Evolutionary conservation across 2,888 invertebrate species (phyloP), one percentile per base, ranked within the genome.

Genomic region (Acanthococcus lagerstroemiae): DNA sequence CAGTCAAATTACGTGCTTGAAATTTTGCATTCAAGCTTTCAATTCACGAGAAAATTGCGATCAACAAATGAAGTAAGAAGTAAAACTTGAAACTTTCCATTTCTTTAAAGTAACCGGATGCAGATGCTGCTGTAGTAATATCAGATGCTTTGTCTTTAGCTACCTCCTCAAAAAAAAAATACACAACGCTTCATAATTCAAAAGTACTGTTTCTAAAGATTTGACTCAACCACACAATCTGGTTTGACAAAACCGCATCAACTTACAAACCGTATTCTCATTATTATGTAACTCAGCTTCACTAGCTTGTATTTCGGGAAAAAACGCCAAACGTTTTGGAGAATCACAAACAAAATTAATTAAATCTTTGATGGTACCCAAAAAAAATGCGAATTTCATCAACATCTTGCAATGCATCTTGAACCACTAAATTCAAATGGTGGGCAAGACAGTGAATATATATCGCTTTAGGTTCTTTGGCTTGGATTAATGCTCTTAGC

Each of bases 381-480:
- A 30, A 37, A n/a, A 68, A 67, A 57, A 69, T 69, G 63, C 61
- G 69, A 2, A 66, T 68, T 25, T 19, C n/a, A 5, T 58, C 45
- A 45, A 69, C 68, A 4, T 65, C 67, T 54, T 70, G 55, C 24
- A 69, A 66, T 7, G 46, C 68, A 67, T 70, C 69, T 69, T n/a
- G n/a, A n/a, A n/a, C n/a, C n/a, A n/a, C n/a, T n/a, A n/a, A n/a
- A n/a, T n/a, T n/a, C n/a, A n/a, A 65, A n/a, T 57, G 66, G 55
- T 71, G 69, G 9, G 70, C 70, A 57, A 67, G 68, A 66, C 70
- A 71, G 57, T 71, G 70, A 37, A 70, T 68, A 55, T 67, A 69
- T 45, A 71, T 48, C 26, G 71, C 69, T 67, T 69, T 57, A 17
- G 61, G 66, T 66, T 71, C 69, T 61, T 67, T 63, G 67, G 69